Base-by-base conservation (phyloP, 2,888 invertebrate genomes). In the Sceliomorpha sp. region DNA sequence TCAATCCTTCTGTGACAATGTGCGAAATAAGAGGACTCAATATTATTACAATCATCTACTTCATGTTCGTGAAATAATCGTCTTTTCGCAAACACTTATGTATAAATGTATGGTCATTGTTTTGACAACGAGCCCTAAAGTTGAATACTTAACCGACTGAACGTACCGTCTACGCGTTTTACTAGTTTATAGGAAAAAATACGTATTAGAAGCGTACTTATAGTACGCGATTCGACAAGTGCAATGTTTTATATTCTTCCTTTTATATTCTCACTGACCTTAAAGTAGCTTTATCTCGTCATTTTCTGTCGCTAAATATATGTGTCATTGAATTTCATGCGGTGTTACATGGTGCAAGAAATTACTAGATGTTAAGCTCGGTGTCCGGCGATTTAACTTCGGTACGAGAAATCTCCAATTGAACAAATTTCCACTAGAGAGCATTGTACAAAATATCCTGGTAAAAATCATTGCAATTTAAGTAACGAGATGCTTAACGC, bases 1-100 rank as follows among this genome's bases (percentile, higher is more conserved):
- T 62, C 39, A 45, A 62, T 29, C 32, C 10, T 59, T 34, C 27
- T 42, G 48, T 42, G 36, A 59, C 40, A 24, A 20, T 4, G 9
- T n/a, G 20, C 10, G n/a, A 7, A 29, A 44, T 17, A 39, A 12
- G 37, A 40, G 10, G 20, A 20, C 5, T 20, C 20, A 20, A 5
- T n/a, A n/a, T n/a, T n/a, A 20, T 20, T 4, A 20, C 5, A 20
- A 20, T 20, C 20, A 4, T 20, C 2, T 20, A 20, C 5, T 20
- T 20, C 20, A 20, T 20, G 20, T 5, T 20, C 6, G 27, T 27
- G 20, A 27, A 31, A 31, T 31, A 31, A 9, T 31, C 10, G 31
- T 31, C 31, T 3, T 2, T 31, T 31, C 10, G 3, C 1, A 12
- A 32, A 14, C 8, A 42, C 10, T 24, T 24, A 32, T 32, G 13